phyloP scores from a whole-genome alignment of 2,888 invertebrate species.

The Heliconius ismenius region DNA sequence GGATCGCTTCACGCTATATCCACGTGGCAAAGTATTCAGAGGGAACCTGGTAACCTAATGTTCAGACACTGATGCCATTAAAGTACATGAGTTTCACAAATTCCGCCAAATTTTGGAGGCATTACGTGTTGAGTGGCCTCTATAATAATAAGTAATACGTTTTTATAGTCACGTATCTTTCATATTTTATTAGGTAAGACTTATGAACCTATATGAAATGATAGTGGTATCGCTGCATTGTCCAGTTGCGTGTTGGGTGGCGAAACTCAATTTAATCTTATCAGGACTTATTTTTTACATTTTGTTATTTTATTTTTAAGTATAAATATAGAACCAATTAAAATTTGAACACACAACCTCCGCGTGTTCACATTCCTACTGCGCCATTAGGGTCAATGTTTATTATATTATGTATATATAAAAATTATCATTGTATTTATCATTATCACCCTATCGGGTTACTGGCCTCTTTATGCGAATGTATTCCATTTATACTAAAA shows the following conservation, averaged over 20 bases:
- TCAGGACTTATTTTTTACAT: background rate
- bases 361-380: background rate
- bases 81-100: too few species aligned
- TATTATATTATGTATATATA: constrained; percentile 1
- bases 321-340: constrained; percentile 3
- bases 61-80: too few species aligned
- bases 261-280: background rate
- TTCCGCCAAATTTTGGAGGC: too few species aligned
- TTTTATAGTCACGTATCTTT: background rate
- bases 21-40: too few species aligned
- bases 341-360: background rate
- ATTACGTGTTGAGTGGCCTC: too few species aligned
- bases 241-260: constrained; percentile 5
- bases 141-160: background rate
- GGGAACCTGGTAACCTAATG: too few species aligned
- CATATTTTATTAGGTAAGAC: background rate
- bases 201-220: background rate
- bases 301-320: background rate
- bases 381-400: background rate
- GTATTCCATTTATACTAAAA: constrained; percentile 12
- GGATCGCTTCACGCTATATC: too few species aligned
- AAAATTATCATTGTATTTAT: constrained; percentile 23
- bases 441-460: constrained; percentile 31
- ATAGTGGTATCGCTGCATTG: background rate
- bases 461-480: constrained; percentile 34